Conservation (phyloP, 1,140 invertebrate genomes). For the Rhagoletis zephyria region DNA sequence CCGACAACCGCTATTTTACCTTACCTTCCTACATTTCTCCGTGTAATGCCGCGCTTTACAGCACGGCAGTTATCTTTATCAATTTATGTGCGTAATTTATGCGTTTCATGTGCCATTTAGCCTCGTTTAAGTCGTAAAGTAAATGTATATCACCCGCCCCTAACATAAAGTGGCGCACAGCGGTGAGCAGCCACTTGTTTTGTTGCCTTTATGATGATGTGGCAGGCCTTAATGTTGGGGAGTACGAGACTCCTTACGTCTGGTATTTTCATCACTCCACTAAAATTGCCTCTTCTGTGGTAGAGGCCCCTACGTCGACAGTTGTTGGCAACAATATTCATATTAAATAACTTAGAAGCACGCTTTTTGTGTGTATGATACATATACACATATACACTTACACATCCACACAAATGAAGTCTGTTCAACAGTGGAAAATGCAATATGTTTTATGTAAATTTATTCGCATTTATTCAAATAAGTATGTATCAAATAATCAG, state of each 20-base stretch:
- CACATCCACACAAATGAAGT: no score
- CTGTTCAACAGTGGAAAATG: not conserved
- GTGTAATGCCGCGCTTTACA: not conserved
- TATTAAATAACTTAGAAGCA: not conserved
- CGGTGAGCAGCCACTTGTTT: not conserved
- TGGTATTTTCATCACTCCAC: not conserved
- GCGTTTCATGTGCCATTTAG: slow-evolving; percentile 58
- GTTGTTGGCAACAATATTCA: not conserved
- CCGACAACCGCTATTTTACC: not conserved
- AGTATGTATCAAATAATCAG: slow-evolving; percentile 53
- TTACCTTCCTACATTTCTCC: not conserved
- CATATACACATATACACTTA: not conserved
- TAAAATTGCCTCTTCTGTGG: not conserved
- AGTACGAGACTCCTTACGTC: not conserved
- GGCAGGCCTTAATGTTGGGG: not conserved
- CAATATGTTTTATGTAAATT: slow-evolving; percentile 56
- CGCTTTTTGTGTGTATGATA: not conserved
- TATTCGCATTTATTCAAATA: slow-evolving; percentile 61
- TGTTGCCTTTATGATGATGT: not conserved
- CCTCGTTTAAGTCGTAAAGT: slow-evolving; percentile 51
- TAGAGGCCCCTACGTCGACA: not conserved
- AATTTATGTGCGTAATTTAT: slow-evolving; percentile 72
- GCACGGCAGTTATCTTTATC: slow-evolving; percentile 58
- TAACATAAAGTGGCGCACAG: not conserved
- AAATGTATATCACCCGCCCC: not conserved